These are phyloP conservation scores for Drosophila orena DNA, from an alignment of 1,140 invertebrate genomes.

Conservation along the genomic window DNA sequence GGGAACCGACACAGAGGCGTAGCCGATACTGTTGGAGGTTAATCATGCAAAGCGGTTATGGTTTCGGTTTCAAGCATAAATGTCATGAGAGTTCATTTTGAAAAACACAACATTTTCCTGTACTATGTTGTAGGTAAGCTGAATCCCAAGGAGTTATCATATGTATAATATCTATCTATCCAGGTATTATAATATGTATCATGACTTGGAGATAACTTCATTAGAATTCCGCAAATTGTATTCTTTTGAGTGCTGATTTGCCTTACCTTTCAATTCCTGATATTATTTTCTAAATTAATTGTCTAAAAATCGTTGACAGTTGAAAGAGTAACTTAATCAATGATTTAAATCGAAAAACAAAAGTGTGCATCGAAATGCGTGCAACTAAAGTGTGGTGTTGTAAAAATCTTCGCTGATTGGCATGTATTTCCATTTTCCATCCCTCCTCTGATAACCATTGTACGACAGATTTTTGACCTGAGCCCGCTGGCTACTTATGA, in stretches of 20 bases:
- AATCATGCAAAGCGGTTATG: slow-evolving; percentile 57
- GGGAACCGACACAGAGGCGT: slow-evolving; percentile 25
- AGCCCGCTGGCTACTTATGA: slow-evolving; percentile 62
- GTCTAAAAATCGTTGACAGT: too few relatives aligned
- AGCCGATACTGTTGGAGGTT: slow-evolving; percentile 54
- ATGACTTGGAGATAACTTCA: too few relatives aligned
- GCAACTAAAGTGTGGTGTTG: slow-evolving; percentile 9
- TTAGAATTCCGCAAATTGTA: too few relatives aligned
- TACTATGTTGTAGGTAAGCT: too few relatives aligned
- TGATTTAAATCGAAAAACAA: not conserved
- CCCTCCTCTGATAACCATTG: not conserved
- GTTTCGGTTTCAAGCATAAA: slow-evolving; percentile 10
- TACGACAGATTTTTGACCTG: slow-evolving; percentile 55
- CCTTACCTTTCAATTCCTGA: too few relatives aligned
- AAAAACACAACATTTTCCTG: too few relatives aligned
- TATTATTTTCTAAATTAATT: too few relatives aligned
- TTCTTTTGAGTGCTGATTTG: too few relatives aligned
- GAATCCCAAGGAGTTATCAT: too few relatives aligned
- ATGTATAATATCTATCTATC: too few relatives aligned
- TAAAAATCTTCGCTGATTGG: slow-evolving; percentile 39
- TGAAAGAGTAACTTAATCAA: not conserved
- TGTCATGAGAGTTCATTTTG: not conserved
- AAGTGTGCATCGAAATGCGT: not conserved
- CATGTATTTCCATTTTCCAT: not conserved
- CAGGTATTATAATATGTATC: too few relatives aligned